Evolutionary conservation across 2,113 vertebrate species (phyloP), one percentile per base, ranked within the genome.

Genomic region (Apteryx mantelli): DNA sequence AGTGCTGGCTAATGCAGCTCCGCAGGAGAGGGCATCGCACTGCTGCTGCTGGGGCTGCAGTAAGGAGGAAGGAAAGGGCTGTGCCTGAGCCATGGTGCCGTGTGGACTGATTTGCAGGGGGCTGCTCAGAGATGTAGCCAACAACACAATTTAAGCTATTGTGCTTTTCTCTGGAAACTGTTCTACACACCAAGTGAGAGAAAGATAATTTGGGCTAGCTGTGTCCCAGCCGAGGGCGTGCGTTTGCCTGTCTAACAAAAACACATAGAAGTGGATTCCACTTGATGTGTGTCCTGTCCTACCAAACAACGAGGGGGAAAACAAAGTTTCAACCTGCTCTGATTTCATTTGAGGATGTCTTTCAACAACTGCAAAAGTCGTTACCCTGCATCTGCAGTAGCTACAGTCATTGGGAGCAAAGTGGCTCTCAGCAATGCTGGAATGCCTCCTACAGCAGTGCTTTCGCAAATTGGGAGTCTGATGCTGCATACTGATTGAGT

Each of bases 401-500:
- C 91, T 95, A 40, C 95, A 92, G 88, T 81, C 89, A 9, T 48
- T 95, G 93, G 95, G 78, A 97, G 91, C 97, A 87, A 94, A 92
- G 95, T 77, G 94, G 84, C 92, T 95, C 77, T 95, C 91, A 88
- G 89, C 13, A 5, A 28, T 92, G 93, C 94, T 95, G 76, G 93
- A 82, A 85, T 79, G 81, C 88, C 71, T 21, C 89, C 96, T 61
- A 82, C 65, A 90, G 94, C 93, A 84, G 88, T 91, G 93, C 82
- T 96, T 85, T 87, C 86, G 93, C 94, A 96, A 97, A 97, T 93
- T 66, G 89, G 89, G 92, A 89, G 85, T 75, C 93, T 93, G 96
- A 95, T 80, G 86, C 86, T 73, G 97, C 96, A 97, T 98, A 94
- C 92, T 96, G 96, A 97, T 97, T 22, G 93, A 92, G 80, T 84